phyloP scores from a whole-genome alignment of 2,888 invertebrate genomes.

The Marronus borbonicus region DNA sequence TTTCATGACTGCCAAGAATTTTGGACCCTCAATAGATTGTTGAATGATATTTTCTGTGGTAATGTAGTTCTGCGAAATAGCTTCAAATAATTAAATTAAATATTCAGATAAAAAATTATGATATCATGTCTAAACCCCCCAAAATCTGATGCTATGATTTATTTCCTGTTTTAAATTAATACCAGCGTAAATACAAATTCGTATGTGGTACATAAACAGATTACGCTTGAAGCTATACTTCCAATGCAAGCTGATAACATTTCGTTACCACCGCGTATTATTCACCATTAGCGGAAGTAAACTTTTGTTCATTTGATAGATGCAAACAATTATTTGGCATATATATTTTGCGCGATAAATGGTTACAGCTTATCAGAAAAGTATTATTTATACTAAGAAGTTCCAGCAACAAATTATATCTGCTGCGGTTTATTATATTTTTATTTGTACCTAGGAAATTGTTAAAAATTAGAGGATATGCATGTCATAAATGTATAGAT shows the following conservation, averaged over 20 bases:
- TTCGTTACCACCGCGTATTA: slow-evolving; percentile 45
- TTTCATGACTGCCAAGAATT: slow-evolving; percentile 3
- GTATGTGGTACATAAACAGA: slow-evolving; percentile 16
- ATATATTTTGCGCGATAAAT: slow-evolving; percentile 41
- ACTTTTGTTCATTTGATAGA: slow-evolving; percentile 40
- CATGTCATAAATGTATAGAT: background rate
- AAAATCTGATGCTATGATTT: background rate
- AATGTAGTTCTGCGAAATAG: background rate
- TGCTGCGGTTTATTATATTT: slow-evolving; percentile 33
- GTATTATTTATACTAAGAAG: slow-evolving; percentile 30
- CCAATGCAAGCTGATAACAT: slow-evolving; percentile 41
- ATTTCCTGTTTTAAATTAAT: slow-evolving; percentile 1
- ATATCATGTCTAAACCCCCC: background rate
- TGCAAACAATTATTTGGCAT: slow-evolving; percentile 45
- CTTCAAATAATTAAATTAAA: background rate
- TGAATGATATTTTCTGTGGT: background rate
- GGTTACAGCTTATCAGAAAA: slow-evolving; percentile 37
- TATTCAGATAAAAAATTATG: background rate
- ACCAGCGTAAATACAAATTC: background rate
- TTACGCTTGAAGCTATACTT: slow-evolving; percentile 14
- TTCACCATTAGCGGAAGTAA: slow-evolving; percentile 43
- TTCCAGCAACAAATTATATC: slow-evolving; percentile 36
- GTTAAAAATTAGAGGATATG: background rate
- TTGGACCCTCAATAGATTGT: background rate
- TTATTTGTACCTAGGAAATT: slow-evolving; percentile 17